Evolutionary conservation across 2,888 invertebrate genomes (phyloP).

Genomic region (Drosophila dives): DNA sequence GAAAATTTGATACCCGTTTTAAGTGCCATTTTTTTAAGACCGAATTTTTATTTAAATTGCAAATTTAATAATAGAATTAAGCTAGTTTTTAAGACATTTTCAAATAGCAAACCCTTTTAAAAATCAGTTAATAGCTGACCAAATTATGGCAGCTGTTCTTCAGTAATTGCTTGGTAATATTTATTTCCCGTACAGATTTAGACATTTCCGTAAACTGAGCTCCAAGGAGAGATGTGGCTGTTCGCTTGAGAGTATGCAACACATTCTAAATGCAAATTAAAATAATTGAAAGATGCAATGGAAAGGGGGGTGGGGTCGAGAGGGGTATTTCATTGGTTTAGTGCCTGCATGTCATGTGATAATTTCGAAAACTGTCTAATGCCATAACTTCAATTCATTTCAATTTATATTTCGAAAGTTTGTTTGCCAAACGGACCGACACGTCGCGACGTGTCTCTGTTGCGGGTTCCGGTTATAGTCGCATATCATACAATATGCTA

Average conservation of each 20-base stretch:
- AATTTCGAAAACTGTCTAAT: conserved; percentile 76
- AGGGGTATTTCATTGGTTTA: neutral
- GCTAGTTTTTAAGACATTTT: neutral
- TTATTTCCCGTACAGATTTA: neutral
- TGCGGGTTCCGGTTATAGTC: conserved; percentile 59
- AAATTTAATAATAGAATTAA: neutral
- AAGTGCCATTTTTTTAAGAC: too few species aligned
- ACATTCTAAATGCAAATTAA: conserved; percentile 81
- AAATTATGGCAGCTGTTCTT: neutral
- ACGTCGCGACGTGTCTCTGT: conserved; percentile 22
- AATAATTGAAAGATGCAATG: conserved; percentile 8
- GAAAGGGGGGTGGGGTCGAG: neutral
- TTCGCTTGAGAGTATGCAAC: conserved; percentile 60
- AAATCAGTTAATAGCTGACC: too few species aligned
- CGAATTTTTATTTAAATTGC: neutral
- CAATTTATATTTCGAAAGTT: conserved; percentile 73
- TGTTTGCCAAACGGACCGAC: conserved; percentile 50
- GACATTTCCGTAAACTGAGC: neutral
- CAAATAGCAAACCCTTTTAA: too few species aligned
- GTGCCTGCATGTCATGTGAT: conserved; percentile 80
- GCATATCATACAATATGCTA: conserved; percentile 73
- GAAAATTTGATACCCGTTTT: too few species aligned
- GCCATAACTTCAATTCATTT: conserved; percentile 82
- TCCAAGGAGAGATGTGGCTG: neutral
- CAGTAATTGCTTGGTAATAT: neutral